Conservation (phyloP, 2,797 vertebrate genomes). For the Hipposideros larvatus region DNA sequence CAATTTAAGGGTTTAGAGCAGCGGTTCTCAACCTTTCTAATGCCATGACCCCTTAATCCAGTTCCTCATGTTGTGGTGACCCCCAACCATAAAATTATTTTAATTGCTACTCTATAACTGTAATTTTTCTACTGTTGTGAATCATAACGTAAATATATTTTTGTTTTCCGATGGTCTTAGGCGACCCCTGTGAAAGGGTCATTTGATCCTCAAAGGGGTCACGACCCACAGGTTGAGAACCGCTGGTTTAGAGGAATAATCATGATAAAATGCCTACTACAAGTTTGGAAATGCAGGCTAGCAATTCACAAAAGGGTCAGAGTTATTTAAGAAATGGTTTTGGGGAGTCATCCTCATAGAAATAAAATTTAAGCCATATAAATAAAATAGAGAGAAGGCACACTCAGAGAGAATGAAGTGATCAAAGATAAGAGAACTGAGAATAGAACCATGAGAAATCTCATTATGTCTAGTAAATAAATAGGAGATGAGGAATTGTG, state of each 20-base stretch:
- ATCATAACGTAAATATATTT: too few species aligned
- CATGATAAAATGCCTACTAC: background rate
- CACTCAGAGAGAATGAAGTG: background rate
- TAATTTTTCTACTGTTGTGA: too few species aligned
- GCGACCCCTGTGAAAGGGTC: too few species aligned
- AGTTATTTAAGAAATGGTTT: constrained; percentile 46
- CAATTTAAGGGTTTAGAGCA: background rate
- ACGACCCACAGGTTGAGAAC: too few species aligned
- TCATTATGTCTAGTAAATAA: background rate
- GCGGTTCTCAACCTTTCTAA: too few species aligned
- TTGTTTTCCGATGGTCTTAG: too few species aligned
- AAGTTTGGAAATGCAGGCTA: background rate
- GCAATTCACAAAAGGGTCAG: background rate
- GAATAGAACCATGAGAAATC: background rate
- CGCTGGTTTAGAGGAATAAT: background rate
- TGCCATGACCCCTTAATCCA: too few species aligned
- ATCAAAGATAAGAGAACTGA: background rate
- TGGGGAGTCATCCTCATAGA: background rate
- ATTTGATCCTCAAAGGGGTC: too few species aligned
- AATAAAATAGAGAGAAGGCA: constrained; percentile 11
- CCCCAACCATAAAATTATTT: too few species aligned
- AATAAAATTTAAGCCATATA: background rate
- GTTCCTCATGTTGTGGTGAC: too few species aligned
- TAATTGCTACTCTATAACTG: too few species aligned
- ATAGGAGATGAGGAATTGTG: background rate